Base-by-base conservation (phyloP, 2,113 vertebrate genomes). In the Scopus umbretta region DNA sequence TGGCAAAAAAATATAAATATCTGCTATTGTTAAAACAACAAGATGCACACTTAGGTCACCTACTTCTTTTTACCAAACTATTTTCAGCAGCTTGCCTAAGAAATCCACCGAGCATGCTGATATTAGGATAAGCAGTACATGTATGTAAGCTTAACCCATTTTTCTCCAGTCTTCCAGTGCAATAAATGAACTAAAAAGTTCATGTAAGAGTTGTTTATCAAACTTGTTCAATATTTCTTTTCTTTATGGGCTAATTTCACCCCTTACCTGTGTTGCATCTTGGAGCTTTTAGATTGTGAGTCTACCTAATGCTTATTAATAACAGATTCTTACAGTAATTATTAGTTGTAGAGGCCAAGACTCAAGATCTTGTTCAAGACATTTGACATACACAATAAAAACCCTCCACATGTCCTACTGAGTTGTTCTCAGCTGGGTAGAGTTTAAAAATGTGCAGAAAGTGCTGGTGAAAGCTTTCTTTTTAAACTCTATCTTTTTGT, bases 91-190 rank as follows among this genome's bases (percentile, higher is more conserved):
- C 34, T 86, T 88, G 43, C 40, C 30, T 78, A 68, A 30, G 58
- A 80, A 80, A 61, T 50, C 8, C 0, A 0, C 21, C 4, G 5
- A 43, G 18, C 14, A 13, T 53, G 49, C 29, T 74, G 74, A 40
- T 32, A 23, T 2, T 55, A 32, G 56, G 26, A n/a, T 72, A 55
- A 88, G 6, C 25, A 67, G 13, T 40, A n/a, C 11, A 9, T 38
- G 11, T 25, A 27, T 30, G 56, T 36, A 42, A 88, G 25, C 18
- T 78, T 62, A 61, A 70, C 8, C 17, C 11, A 16, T 47, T 88
- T 82, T 45, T 12, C 27, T 25, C 32, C 3, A 3, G 26, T 53
- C 30, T 71, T 65, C 25, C 25, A 36, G 47, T 75, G 19, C 32
- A n/a, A n/a, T 49, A 72, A 85, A 85, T 53, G 16, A 63, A 38